These are phyloP conservation scores for Nemotelus pantherinus DNA, from an alignment of 2,888 invertebrate species.

Conservation along the genomic window DNA sequence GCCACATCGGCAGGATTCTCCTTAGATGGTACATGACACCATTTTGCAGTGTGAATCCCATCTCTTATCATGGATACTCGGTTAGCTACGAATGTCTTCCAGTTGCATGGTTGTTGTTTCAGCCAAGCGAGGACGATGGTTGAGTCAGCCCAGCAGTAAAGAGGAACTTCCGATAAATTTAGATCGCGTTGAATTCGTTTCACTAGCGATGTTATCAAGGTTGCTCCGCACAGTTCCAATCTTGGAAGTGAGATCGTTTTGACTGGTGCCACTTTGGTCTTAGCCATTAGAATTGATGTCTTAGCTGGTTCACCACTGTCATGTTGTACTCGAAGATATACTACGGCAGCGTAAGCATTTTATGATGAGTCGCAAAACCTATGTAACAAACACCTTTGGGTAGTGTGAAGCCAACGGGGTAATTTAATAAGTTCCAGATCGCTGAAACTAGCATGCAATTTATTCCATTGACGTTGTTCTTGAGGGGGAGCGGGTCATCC, in stretches of 20 bases:
- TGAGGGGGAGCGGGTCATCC: constrained; percentile 43
- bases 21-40: background rate
- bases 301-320: background rate
- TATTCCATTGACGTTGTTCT: background rate
- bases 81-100: constrained; percentile 23
- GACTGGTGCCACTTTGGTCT: constrained; percentile 5
- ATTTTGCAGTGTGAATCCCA: background rate
- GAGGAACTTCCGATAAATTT: background rate
- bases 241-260: constrained; percentile 5
- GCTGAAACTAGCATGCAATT: background rate
- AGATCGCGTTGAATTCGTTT: background rate
- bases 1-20: background rate
- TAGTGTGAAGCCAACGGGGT: background rate
- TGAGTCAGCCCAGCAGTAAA: background rate
- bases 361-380: background rate
- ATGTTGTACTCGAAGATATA: background rate
- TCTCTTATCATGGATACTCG: background rate
- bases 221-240: background rate
- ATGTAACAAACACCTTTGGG: background rate
- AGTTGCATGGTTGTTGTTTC: background rate
- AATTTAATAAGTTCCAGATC: background rate
- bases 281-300: background rate
- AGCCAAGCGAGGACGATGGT: constrained; percentile 7
- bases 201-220: background rate
- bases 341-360: background rate